These are phyloP conservation scores for Terebella lapidaria DNA, from an alignment of 2,888 invertebrate genomes.

Conservation along the genomic window DNA sequence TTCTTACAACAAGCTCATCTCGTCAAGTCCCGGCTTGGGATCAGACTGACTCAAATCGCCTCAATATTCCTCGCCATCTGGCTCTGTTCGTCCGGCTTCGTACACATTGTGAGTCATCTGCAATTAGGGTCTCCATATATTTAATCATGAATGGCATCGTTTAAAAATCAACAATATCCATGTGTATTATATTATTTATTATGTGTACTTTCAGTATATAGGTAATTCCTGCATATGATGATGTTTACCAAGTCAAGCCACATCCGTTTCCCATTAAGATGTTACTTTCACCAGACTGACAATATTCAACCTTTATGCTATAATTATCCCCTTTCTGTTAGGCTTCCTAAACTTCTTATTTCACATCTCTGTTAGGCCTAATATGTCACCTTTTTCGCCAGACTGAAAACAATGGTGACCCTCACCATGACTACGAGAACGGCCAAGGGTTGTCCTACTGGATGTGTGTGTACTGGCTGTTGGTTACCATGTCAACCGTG, in stretches of 20 bases:
- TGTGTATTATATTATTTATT: too few relatives aligned
- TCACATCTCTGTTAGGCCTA: neutral
- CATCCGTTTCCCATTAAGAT: too few relatives aligned
- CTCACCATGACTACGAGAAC: conserved; percentile 17
- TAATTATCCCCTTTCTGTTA: neutral
- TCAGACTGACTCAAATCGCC: conserved; percentile 16
- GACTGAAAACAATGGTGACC: conserved; percentile 24
- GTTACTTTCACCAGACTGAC: too few relatives aligned
- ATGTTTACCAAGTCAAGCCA: too few relatives aligned
- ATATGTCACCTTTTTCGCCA: too few relatives aligned
- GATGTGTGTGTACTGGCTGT: conserved; percentile 21
- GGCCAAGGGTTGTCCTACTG: conserved; percentile 16
- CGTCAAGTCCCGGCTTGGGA: conserved; percentile 14
- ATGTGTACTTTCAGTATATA: too few relatives aligned
- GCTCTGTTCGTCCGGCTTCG: conserved; percentile 22
- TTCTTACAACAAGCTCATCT: conserved; percentile 17
- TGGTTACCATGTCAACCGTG: conserved; percentile 25
- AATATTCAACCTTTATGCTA: neutral
- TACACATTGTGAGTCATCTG: conserved; percentile 20
- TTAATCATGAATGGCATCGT: too few relatives aligned
- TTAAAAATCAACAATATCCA: too few relatives aligned
- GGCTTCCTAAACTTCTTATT: neutral
- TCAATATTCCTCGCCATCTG: conserved; percentile 18
- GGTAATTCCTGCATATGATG: too few relatives aligned
- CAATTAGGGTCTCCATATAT: too few relatives aligned